Conservation (phyloP, 2,888 invertebrate genomes). For the Drosophila mulleri region DNA sequence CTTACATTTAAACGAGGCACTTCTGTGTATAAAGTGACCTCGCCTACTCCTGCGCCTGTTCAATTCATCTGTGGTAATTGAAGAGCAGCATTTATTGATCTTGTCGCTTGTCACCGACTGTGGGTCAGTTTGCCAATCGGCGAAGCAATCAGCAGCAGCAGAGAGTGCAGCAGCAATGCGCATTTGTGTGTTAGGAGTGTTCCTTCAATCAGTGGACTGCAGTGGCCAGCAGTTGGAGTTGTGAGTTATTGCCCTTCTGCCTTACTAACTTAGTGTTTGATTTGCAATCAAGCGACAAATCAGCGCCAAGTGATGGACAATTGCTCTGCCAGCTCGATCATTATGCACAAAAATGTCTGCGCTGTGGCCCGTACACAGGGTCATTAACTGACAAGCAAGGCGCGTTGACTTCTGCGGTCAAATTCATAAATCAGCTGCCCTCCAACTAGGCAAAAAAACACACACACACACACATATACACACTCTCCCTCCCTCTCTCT, state of each 20-base stretch:
- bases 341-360: slow-evolving; percentile 43
- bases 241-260: slow-evolving; percentile 24
- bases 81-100: slow-evolving; percentile 53
- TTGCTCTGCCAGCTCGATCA: slow-evolving; percentile 41
- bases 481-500: background rate
- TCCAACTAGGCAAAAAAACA: slow-evolving; percentile 28
- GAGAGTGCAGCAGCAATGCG: slow-evolving; percentile 10
- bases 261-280: slow-evolving; percentile 72
- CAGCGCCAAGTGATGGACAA: slow-evolving; percentile 53
- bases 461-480: background rate
- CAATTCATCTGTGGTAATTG: slow-evolving; percentile 34
- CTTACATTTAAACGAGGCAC: background rate
- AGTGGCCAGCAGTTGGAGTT: background rate
- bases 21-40: background rate
- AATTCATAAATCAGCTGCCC: slow-evolving; percentile 75
- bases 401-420: slow-evolving; percentile 67
- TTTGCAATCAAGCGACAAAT: slow-evolving; percentile 50
- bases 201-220: slow-evolving; percentile 36
- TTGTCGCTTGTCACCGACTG: slow-evolving; percentile 57
- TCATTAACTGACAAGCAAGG: slow-evolving; percentile 65
- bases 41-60: background rate
- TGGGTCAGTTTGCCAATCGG: slow-evolving; percentile 62
- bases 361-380: slow-evolving; percentile 56
- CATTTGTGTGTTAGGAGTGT: slow-evolving; percentile 60
- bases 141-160: slow-evolving; percentile 43